Percentiles rank a stretch among this genome's conserved stretches.
Evolutionary conservation across 1,140 invertebrate species (phyloP).

Genomic region (Drosophila ohnishii): DNA sequence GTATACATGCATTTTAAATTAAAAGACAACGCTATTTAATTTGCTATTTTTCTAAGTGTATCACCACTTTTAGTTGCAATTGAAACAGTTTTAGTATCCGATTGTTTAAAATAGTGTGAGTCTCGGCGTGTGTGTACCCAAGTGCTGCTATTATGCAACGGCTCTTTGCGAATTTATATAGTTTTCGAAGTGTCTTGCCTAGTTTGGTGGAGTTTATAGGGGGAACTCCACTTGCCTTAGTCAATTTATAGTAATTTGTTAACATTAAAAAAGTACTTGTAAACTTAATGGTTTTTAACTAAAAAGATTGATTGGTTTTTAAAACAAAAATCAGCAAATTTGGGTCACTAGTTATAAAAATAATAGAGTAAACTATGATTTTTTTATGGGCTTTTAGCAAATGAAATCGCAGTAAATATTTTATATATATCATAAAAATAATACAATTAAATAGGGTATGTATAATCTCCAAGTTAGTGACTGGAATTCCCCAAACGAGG

Average conservation of each 20-base stretch:
- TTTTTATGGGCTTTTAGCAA: background rate
- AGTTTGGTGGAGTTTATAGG: background rate
- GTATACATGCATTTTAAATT: too few relatives aligned
- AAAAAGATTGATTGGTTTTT: background rate
- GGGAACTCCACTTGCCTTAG: slow-evolving; percentile 6
- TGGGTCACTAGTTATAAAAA: background rate
- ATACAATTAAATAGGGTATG: background rate
- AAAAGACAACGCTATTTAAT: too few relatives aligned
- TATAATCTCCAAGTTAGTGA: background rate
- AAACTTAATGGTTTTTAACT: background rate
- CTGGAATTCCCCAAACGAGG: slow-evolving; percentile 1
- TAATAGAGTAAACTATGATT: background rate
- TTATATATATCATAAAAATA: background rate
- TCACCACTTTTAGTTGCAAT: slow-evolving; percentile 48
- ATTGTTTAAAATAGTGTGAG: slow-evolving; percentile 31
- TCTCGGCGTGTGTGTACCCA: slow-evolving; percentile 29
- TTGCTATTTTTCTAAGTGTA: background rate
- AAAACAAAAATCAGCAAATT: background rate
- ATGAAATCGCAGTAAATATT: background rate
- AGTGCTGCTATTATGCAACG: slow-evolving; percentile 67
- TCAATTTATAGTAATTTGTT: background rate
- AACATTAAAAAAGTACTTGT: background rate
- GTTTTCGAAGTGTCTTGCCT: slow-evolving; percentile 21
- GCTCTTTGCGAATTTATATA: slow-evolving; percentile 53
- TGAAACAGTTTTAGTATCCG: slow-evolving; percentile 53